These are phyloP conservation scores for Sorex fumeus DNA, from an alignment of 2,113 vertebrate species.

Conservation along the genomic window DNA sequence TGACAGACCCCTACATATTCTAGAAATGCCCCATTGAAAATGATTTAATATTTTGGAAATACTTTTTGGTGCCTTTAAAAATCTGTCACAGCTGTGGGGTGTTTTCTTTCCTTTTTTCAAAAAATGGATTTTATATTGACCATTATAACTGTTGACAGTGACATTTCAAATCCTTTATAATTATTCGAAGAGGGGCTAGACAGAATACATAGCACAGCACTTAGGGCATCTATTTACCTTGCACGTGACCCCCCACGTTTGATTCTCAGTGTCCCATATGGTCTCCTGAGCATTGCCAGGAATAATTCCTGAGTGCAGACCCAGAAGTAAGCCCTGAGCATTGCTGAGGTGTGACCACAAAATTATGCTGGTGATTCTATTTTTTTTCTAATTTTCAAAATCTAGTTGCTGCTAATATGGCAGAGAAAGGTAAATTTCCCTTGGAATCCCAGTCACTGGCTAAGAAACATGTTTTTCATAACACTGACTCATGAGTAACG, in stretches of 20 bases:
- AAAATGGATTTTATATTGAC: constrained; percentile 45
- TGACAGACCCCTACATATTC: neutral
- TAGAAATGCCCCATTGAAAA: constrained; percentile 3
- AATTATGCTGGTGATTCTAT: constrained; percentile 35
- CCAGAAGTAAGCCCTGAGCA: too few species aligned
- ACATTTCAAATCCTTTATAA: constrained; percentile 49
- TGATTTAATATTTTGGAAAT: constrained; percentile 26
- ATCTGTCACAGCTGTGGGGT: neutral
- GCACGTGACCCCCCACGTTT: too few species aligned
- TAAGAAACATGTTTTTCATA: constrained; percentile 49
- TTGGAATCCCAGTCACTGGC: neutral
- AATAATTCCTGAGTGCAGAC: too few species aligned
- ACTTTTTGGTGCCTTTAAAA: constrained; percentile 22
- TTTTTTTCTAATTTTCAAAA: constrained; percentile 27
- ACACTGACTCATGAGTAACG: constrained; percentile 11
- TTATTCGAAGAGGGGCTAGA: too few species aligned
- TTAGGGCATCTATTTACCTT: too few species aligned
- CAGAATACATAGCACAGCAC: too few species aligned
- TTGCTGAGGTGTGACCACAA: neutral
- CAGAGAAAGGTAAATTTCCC: constrained; percentile 25
- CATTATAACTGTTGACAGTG: constrained; percentile 53
- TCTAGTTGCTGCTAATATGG: neutral
- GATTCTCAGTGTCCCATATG: too few species aligned
- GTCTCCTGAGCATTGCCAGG: too few species aligned
- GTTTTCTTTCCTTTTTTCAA: neutral